Conservation (phyloP, 2,797 vertebrate species). For the Natrix natrix region DNA sequence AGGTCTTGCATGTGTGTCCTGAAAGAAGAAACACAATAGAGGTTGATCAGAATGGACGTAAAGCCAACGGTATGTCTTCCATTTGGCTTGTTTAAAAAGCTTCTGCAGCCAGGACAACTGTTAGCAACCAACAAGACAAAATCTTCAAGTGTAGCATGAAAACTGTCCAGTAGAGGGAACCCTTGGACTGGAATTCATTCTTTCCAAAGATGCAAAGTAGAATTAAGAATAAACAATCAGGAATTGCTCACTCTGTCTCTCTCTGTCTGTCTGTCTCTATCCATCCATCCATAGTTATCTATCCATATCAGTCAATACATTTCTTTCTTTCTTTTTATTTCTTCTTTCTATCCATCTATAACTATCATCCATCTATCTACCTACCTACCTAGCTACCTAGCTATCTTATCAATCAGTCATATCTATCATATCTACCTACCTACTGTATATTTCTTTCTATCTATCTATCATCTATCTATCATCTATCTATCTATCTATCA, state of each 20-base stretch:
- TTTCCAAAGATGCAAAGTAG: neutral
- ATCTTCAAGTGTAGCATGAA: neutral
- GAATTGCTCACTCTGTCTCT: neutral
- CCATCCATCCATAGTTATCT: neutral
- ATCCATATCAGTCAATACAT: neutral
- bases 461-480: too few relatives aligned
- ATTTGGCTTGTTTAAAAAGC: neutral
- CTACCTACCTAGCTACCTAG: too few relatives aligned
- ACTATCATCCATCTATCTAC: too few relatives aligned
- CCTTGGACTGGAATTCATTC: neutral
- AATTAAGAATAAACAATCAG: neutral
- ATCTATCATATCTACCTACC: too few relatives aligned
- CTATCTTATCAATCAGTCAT: too few relatives aligned
- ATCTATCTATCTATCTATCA: too few relatives aligned
- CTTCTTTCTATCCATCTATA: neutral
- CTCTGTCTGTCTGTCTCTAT: neutral
- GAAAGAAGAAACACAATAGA: slow-evolving; percentile 24
- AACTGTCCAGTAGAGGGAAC: slow-evolving; percentile 58
- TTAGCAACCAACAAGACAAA: neutral
- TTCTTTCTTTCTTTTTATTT: too few relatives aligned
- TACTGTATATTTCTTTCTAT: too few relatives aligned
- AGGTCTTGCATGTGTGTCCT: slow-evolving; percentile 93
- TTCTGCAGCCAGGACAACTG: too few relatives aligned
- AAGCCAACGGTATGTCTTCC: neutral
- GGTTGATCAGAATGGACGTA: neutral